Evolutionary conservation across 2,888 invertebrate species (phyloP).

Genomic region (Timema podura): DNA sequence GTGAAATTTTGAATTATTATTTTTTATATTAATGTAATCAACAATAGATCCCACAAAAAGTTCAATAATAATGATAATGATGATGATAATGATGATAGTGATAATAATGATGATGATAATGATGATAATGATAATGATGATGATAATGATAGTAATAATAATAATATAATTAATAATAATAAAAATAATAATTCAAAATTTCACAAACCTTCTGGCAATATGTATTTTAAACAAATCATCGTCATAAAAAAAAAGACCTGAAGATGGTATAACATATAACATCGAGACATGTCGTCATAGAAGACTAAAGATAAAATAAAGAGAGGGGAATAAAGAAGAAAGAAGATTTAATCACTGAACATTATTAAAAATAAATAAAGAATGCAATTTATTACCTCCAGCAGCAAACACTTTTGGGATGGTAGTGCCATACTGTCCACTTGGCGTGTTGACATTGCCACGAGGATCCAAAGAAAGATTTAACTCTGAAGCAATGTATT

Average conservation of each 20-base stretch:
- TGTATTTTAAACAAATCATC: neutral
- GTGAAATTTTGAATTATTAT: too few species aligned
- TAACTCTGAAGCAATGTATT: slow-evolving; percentile 76
- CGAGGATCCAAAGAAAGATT: slow-evolving; percentile 80
- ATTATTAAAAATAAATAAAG: neutral
- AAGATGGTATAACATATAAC: neutral
- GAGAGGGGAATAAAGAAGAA: neutral
- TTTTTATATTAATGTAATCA: too few species aligned
- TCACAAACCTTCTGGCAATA: too few species aligned
- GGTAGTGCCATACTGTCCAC: slow-evolving; percentile 72
- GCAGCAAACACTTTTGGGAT: slow-evolving; percentile 88
- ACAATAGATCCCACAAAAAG: too few species aligned
- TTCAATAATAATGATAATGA: neutral
- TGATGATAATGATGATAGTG: too few species aligned
- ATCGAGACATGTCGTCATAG: too few species aligned
- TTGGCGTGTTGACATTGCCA: slow-evolving; percentile 83
- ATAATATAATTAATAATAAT: neutral
- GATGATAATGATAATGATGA: too few species aligned
- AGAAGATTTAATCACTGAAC: neutral
- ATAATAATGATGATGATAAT: too few species aligned
- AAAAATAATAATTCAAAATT: neutral
- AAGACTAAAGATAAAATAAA: neutral
- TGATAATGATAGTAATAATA: too few species aligned
- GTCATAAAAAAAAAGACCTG: neutral
- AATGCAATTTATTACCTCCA: slow-evolving; percentile 64